Evolutionary conservation across 2,113 vertebrate genomes (phyloP).

Genomic region (Balaenoptera acutorostrata): DNA sequence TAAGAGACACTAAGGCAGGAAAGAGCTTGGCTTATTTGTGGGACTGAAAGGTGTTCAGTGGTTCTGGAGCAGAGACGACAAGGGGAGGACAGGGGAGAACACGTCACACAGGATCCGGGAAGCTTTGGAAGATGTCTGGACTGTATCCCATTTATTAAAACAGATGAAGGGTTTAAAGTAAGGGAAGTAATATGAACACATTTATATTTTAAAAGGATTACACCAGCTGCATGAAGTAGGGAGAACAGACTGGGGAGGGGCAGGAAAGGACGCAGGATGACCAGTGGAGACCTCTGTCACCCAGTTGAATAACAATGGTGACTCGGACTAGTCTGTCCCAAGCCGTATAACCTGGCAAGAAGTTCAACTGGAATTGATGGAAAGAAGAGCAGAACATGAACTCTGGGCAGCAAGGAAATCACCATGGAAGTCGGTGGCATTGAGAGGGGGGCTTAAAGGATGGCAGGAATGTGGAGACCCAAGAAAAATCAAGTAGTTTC

Average conservation of each 20-base stretch:
- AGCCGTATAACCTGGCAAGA: not conserved
- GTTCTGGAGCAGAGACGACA: not conserved
- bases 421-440: not conserved
- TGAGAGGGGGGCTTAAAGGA: not conserved
- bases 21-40: not conserved
- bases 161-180: not conserved
- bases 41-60: not conserved
- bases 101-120: not conserved
- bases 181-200: not conserved
- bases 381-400: not conserved
- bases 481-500: conserved; percentile 6
- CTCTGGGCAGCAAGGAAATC: not conserved
- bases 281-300: not conserved
- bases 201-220: not conserved
- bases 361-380: not conserved
- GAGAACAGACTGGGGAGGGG: not conserved
- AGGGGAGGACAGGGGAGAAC: not conserved
- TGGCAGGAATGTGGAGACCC: not conserved
- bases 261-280: not conserved
- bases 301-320: not conserved
- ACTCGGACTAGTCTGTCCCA: not conserved
- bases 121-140: not conserved
- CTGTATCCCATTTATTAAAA: not conserved
- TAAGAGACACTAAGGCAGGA: not conserved
- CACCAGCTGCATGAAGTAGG: accelerated